Evolutionary conservation across 2,113 vertebrate genomes (phyloP).

Genomic region (Rhegmatorhina hoffmannsi): DNA sequence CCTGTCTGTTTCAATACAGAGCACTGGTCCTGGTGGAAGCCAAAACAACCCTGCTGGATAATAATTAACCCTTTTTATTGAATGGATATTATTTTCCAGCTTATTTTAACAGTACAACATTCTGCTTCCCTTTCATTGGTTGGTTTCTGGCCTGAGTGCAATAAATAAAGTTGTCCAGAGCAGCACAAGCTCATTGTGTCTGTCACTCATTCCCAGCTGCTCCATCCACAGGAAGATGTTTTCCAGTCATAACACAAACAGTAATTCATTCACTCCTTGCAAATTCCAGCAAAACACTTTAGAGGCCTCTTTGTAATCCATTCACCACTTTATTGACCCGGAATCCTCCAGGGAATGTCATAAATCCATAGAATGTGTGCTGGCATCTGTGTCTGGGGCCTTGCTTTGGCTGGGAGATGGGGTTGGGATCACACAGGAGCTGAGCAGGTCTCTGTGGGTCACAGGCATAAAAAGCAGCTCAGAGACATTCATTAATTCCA

Average conservation of each 20-base stretch:
- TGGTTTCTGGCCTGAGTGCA: not conserved
- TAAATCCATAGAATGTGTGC: slow-evolving; percentile 39
- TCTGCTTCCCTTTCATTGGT: not conserved
- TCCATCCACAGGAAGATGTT: slow-evolving; percentile 28
- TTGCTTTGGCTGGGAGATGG: not conserved
- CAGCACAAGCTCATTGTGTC: not conserved
- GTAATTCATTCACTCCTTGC: slow-evolving; percentile 39
- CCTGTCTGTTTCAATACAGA: fast-evolving
- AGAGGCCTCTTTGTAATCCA: slow-evolving; percentile 43
- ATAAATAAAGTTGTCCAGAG: not conserved
- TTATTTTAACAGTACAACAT: not conserved
- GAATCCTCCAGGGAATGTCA: slow-evolving; percentile 42
- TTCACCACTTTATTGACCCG: slow-evolving; percentile 32
- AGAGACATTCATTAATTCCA: slow-evolving; percentile 27
- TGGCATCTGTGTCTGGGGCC: slow-evolving; percentile 10
- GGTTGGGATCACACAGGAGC: slow-evolving; percentile 16
- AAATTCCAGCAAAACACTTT: slow-evolving; percentile 56
- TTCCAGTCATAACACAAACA: slow-evolving; percentile 35
- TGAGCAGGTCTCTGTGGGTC: not conserved
- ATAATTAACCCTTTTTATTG: not conserved
- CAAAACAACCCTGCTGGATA: not conserved
- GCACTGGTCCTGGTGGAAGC: not conserved
- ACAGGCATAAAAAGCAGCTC: slow-evolving; percentile 1
- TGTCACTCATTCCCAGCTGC: not conserved
- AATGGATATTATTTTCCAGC: not conserved